These are phyloP conservation scores for Tiliacea aurago DNA, from an alignment of 2,888 invertebrate species.

Conservation along the genomic window DNA sequence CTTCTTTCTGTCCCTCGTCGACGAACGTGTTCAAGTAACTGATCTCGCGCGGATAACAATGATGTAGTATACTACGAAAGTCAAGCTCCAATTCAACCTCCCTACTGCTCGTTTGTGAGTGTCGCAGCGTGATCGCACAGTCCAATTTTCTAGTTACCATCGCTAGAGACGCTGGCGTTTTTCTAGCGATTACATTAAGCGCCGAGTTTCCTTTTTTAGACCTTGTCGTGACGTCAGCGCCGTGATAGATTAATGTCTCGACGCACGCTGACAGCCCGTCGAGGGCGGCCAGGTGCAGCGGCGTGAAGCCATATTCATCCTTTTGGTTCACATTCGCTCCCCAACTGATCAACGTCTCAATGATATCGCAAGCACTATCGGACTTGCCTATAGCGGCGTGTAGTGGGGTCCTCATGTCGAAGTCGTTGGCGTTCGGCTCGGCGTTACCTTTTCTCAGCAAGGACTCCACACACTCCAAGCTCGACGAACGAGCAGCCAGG, in stretches of 20 bases:
- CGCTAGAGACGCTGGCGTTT: slow-evolving; percentile 96
- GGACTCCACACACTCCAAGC: slow-evolving; percentile 95
- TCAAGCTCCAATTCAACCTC: slow-evolving; percentile 96
- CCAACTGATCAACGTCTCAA: slow-evolving; percentile 94
- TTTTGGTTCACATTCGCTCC: slow-evolving; percentile 95
- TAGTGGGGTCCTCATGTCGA: slow-evolving; percentile 94
- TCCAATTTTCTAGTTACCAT: slow-evolving; percentile 96
- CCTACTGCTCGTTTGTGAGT: slow-evolving; percentile 94
- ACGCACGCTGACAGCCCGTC: slow-evolving; percentile 96
- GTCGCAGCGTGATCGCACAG: slow-evolving; percentile 94
- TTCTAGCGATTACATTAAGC: slow-evolving; percentile 95
- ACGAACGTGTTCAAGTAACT: slow-evolving; percentile 96
- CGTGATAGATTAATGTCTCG: slow-evolving; percentile 95
- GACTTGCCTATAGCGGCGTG: slow-evolving; percentile 97
- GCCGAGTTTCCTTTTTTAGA: slow-evolving; percentile 97
- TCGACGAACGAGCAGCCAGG: slow-evolving; percentile 95
- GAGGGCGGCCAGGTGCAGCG: slow-evolving; percentile 95
- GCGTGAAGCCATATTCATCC: slow-evolving; percentile 96
- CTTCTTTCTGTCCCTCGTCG: slow-evolving; percentile 96
- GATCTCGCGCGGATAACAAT: slow-evolving; percentile 96
- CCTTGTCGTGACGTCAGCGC: slow-evolving; percentile 96
- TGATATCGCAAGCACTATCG: slow-evolving; percentile 94
- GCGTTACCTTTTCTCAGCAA: slow-evolving; percentile 94
- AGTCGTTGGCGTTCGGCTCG: slow-evolving; percentile 95
- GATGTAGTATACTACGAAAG: slow-evolving; percentile 95